Percentiles rank a stretch among this genome's conserved stretches.
phyloP scores from a whole-genome alignment of 1,140 invertebrate genomes.

The Brachionus koreanus region DNA sequence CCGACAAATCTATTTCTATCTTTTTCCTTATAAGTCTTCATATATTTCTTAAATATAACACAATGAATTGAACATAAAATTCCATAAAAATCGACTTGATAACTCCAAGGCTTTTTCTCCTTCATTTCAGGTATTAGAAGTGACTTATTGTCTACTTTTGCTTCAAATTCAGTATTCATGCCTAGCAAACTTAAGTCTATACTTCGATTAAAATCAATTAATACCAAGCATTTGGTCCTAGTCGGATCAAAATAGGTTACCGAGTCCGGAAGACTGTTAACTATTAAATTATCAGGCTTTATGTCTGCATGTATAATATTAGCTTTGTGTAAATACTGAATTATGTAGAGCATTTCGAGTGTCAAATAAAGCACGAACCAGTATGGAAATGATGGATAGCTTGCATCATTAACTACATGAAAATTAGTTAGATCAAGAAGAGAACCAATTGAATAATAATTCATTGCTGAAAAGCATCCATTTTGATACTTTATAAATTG shows the following conservation, averaged over 20 bases:
- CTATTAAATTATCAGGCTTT: slow-evolving; percentile 33
- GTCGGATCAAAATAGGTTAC: slow-evolving; percentile 32
- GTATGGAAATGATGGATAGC: neutral
- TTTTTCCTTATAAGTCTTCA: slow-evolving; percentile 41
- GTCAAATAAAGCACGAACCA: slow-evolving; percentile 40
- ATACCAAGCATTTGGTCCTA: slow-evolving; percentile 29
- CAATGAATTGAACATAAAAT: slow-evolving; percentile 42
- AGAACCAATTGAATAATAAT: slow-evolving; percentile 8
- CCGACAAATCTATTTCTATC: slow-evolving; percentile 27
- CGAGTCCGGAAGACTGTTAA: slow-evolving; percentile 6
- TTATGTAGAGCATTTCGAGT: slow-evolving; percentile 27
- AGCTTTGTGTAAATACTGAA: slow-evolving; percentile 36
- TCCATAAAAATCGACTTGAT: slow-evolving; percentile 41
- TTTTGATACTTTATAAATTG: slow-evolving; percentile 42
- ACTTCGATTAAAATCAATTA: slow-evolving; percentile 40
- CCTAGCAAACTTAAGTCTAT: slow-evolving; percentile 27
- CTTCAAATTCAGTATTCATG: slow-evolving; percentile 22
- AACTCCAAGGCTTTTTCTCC: slow-evolving; percentile 33
- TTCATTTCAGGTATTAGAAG: slow-evolving; percentile 30
- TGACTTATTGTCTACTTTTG: slow-evolving; percentile 38
- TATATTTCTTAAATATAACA: slow-evolving; percentile 37
- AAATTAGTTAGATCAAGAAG: slow-evolving; percentile 30
- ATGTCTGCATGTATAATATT: slow-evolving; percentile 40
- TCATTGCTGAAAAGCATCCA: slow-evolving; percentile 38
- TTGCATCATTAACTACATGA: slow-evolving; percentile 21